A percentile compares a stretch with the other conserved stretches of the same genome.
Conservation (phyloP, 2,888 invertebrate species). For the Trimorus sp. region DNA sequence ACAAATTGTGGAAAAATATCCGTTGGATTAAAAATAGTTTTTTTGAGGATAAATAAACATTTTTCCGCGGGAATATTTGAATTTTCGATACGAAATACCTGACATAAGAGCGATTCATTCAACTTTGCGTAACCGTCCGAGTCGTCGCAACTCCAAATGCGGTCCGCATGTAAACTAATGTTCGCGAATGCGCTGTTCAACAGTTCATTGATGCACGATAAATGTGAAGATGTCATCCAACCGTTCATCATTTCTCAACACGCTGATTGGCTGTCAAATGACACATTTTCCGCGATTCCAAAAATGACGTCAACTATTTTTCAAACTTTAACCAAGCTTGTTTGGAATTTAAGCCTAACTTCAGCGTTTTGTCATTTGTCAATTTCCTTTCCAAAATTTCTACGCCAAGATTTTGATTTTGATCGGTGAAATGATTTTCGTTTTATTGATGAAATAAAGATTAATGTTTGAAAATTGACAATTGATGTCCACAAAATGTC, state of each 20-base stretch:
- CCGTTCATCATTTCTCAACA: slow-evolving; percentile 70
- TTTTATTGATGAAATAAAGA: no score
- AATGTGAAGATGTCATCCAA: slow-evolving; percentile 76
- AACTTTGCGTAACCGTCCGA: slow-evolving; percentile 76
- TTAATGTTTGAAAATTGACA: no score
- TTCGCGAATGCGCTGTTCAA: slow-evolving; percentile 77
- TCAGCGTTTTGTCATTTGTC: slow-evolving; percentile 10
- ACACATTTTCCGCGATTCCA: not conserved
- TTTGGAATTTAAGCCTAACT: slow-evolving; percentile 37
- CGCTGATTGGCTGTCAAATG: not conserved
- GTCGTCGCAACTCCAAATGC: slow-evolving; percentile 75
- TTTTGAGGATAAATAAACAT: no score
- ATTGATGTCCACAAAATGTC: no score
- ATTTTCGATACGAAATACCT: slow-evolving; percentile 68
- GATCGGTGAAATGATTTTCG: no score
- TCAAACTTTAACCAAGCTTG: slow-evolving; percentile 15
- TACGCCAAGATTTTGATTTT: no score
- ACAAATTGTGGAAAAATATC: no score
- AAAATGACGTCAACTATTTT: slow-evolving; percentile 17
- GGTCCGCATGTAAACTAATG: slow-evolving; percentile 77
- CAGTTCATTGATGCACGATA: slow-evolving; percentile 76
- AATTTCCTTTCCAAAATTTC: no score
- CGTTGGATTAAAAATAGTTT: no score
- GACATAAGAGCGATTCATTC: slow-evolving; percentile 76
- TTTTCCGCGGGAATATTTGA: no score